Evolutionary conservation across 1,140 invertebrate species (phyloP).

Genomic region (Formica selysi): DNA sequence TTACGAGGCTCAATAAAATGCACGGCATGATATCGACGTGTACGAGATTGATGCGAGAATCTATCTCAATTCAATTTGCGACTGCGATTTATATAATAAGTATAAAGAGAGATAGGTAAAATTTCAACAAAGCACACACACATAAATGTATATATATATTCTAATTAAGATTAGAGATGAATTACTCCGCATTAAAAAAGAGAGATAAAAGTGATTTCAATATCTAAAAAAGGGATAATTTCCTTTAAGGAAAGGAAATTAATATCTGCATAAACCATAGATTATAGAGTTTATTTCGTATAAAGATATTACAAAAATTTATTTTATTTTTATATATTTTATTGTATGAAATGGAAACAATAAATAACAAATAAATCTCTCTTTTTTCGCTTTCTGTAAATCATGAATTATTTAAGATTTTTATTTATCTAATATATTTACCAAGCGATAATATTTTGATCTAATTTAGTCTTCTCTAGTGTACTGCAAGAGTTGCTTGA

Average conservation of each 20-base stretch:
- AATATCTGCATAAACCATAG: too few species aligned
- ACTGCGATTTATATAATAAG: background rate
- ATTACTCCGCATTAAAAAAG: background rate
- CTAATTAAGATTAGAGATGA: background rate
- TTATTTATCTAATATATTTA: slow-evolving; percentile 19
- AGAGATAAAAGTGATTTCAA: background rate
- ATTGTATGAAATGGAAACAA: background rate
- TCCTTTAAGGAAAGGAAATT: too few species aligned
- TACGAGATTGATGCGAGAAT: slow-evolving; percentile 31
- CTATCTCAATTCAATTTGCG: background rate
- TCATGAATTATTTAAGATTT: background rate
- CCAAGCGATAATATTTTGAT: background rate
- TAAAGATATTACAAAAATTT: background rate
- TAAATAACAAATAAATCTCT: background rate
- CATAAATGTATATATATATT: background rate
- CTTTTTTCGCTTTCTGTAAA: background rate
- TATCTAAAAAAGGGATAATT: too few species aligned
- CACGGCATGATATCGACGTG: slow-evolving; percentile 34
- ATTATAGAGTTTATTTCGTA: too few species aligned
- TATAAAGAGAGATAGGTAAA: background rate
- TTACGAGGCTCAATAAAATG: slow-evolving; percentile 36
- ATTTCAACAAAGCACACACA: background rate
- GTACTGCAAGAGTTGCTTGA: background rate
- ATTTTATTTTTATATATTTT: background rate
- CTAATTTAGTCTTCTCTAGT: slow-evolving; percentile 1